These are phyloP conservation scores for Axinella damicornis DNA, from an alignment of 37 sponge, comb jelly and placozoan genomes.

Conservation along the genomic window DNA sequence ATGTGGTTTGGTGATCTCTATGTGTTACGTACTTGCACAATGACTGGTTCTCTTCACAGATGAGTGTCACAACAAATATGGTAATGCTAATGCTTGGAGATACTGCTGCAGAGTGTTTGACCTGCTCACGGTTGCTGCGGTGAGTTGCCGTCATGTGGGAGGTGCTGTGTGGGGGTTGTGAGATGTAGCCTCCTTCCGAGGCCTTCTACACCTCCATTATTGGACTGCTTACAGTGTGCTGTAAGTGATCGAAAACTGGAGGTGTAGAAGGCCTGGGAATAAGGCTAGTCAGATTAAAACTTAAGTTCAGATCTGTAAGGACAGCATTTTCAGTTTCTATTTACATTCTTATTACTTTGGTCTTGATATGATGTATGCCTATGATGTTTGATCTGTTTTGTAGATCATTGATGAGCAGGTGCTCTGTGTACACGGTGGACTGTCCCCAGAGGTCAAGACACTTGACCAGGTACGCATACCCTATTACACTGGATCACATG, in stretches of 20 bases:
- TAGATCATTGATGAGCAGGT: constrained; percentile 98
- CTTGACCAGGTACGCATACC: constrained; percentile 88
- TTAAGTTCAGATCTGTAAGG: too few species aligned
- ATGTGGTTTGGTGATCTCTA: too few species aligned
- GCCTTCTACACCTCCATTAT: too few species aligned
- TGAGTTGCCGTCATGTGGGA: constrained; percentile 52
- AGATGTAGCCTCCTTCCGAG: too few species aligned
- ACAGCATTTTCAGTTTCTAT: neutral
- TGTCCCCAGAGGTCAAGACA: constrained; percentile 98
- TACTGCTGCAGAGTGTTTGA: constrained; percentile 98
- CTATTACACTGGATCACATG: too few species aligned
- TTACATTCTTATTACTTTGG: neutral
- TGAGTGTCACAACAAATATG: constrained; percentile 99
- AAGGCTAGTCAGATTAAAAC: too few species aligned
- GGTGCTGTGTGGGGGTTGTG: neutral
- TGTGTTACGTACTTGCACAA: too few species aligned
- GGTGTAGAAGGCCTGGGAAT: too few species aligned
- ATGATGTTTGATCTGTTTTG: neutral
- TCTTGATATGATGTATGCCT: too few species aligned
- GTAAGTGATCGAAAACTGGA: too few species aligned
- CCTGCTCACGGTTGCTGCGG: constrained; percentile 97
- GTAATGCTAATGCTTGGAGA: constrained; percentile 98
- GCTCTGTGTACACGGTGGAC: constrained; percentile 99
- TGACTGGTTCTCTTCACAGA: constrained; percentile 78
- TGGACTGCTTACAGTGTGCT: too few species aligned